Evolutionary conservation across 2,888 invertebrate species (phyloP), one percentile per base, ranked within the genome.

Genomic region (Caenorhabditis wallacei): DNA sequence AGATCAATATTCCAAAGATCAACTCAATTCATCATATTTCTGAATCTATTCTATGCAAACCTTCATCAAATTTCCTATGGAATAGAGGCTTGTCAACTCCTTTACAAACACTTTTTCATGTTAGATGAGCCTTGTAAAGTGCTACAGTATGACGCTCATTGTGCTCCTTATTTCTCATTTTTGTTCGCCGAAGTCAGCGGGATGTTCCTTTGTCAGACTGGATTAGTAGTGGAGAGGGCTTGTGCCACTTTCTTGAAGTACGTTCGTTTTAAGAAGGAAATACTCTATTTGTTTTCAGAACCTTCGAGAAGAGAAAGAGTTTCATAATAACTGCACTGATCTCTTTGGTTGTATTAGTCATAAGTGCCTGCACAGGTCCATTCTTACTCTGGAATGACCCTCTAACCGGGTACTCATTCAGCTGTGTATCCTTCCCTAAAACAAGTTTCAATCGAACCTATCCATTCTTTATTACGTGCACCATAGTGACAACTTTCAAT

Each of bases 41-140:
- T 61, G 4, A 61, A 61, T n/a, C 16, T 61, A 16, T 43, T 61
- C n/a, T 61, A 61, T 24, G 61, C 61, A 3, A 61, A 61, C 7
- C 10, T 43, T 16, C 61, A 61, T 43, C 61, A 61, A 24, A 10
- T 61, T 24, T 61, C 61, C 7, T 61, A 61, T 26, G 61, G 43
- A 16, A 61, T 61, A 8, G 61, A 61, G 24, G 61, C 43, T 4
- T 24, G 0, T 22, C 61, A 61, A 43, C 13, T 61, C 16, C 24
- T 61, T 1, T 43, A 61, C 16, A 61, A 61, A 22, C 43, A 61
- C 26, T 43, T 61, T 61, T 61, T 43, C 43, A 43, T 61, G 61
- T 1, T 61, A 0, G 24, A 43, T 24, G 4, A 20, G 5, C 61
- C 61, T 7, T 61, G 61, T 24, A 11, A 43, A 24, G 7, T 61